Percentiles rank a stretch among this genome's conserved stretches.
Evolutionary conservation across 2,113 vertebrate species (phyloP).

Genomic region (Notiomystis cincta): DNA sequence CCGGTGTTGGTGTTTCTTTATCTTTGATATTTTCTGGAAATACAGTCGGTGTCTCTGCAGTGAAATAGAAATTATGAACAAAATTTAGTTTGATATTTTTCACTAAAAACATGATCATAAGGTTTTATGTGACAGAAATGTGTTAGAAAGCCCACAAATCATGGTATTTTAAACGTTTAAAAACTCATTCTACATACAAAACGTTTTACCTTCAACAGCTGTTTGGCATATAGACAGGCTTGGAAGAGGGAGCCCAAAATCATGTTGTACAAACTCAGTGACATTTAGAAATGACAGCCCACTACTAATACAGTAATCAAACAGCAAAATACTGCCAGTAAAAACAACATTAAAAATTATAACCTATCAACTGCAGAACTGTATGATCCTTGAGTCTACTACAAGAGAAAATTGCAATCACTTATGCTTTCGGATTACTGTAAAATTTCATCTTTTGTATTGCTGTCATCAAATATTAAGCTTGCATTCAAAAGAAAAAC

Average conservation of each 20-base stretch:
- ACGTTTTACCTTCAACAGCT: background rate
- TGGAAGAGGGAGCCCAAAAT: background rate
- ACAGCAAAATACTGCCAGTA: background rate
- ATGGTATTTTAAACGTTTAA: background rate
- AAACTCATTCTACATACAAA: background rate
- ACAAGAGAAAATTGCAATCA: background rate
- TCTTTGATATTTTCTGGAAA: conserved; percentile 82
- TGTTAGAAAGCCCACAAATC: background rate
- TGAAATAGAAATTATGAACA: conserved; percentile 29
- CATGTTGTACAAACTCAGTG: background rate
- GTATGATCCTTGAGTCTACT: background rate
- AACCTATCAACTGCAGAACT: background rate
- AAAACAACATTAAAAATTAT: background rate
- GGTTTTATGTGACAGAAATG: background rate
- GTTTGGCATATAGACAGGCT: background rate
- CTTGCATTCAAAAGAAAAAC: background rate
- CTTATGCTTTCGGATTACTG: background rate
- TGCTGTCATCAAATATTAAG: background rate
- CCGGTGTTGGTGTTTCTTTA: conserved; percentile 74
- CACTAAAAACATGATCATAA: background rate
- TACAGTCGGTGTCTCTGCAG: conserved; percentile 79
- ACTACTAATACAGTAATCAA: background rate
- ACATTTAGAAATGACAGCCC: background rate
- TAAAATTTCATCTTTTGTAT: background rate
- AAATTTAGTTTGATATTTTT: background rate